phyloP scores from a whole-genome alignment of 2,797 vertebrate genomes.

The Myotis planiceps region DNA sequence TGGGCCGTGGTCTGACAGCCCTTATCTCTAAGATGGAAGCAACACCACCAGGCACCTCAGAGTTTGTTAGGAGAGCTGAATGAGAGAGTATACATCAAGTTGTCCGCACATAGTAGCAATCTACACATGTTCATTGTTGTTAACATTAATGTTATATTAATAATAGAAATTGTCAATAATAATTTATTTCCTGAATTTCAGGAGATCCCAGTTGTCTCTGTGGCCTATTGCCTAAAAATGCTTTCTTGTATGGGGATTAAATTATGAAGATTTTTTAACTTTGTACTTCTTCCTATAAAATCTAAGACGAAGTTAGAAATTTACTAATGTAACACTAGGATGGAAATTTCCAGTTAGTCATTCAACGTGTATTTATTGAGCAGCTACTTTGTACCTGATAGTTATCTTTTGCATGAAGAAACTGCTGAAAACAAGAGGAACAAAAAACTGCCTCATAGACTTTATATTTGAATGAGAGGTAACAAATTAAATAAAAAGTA shows the following conservation, averaged over 20 bases:
- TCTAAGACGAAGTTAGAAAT: not conserved
- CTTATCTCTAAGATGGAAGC: not conserved
- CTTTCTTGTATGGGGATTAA: conserved; percentile 22
- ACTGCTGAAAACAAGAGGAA: not conserved
- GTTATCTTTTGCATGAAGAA: not conserved
- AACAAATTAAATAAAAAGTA: not conserved
- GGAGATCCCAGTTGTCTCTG: not conserved
- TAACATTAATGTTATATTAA: not conserved
- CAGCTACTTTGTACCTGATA: not conserved
- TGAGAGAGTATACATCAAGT: not conserved
- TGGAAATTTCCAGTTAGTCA: conserved; percentile 1
- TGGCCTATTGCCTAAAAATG: conserved; percentile 1
- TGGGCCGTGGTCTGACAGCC: not conserved
- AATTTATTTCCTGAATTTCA: conserved; percentile 15
- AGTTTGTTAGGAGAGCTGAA: not conserved
- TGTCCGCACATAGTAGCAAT: not conserved
- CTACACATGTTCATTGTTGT: not conserved
- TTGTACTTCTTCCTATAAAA: conserved; percentile 11
- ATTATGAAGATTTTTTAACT: not conserved
- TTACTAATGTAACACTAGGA: not conserved
- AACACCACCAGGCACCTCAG: not conserved
- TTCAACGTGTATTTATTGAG: conserved; percentile 18
- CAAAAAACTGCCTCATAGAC: not conserved
- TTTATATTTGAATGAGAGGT: conserved; percentile 19
- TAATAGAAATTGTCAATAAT: not conserved